Conservation (phyloP, 2,797 vertebrate species). For the Luscinia megarhynchos region DNA sequence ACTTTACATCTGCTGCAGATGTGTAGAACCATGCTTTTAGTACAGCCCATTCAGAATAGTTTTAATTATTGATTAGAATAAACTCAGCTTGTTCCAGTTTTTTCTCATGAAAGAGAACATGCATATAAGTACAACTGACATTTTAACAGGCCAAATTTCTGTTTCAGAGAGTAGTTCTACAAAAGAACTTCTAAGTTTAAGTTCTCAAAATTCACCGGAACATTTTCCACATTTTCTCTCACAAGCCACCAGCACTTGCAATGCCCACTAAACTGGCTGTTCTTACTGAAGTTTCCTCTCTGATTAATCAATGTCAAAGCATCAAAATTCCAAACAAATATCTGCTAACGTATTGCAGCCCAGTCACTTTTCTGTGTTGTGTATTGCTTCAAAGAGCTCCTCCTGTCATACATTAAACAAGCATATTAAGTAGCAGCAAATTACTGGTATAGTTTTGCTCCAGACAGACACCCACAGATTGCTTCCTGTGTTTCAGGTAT, state of each 20-base stretch:
- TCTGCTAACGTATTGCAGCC: neutral
- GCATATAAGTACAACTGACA: neutral
- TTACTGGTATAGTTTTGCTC: neutral
- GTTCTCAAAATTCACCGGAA: neutral
- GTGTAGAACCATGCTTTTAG: neutral
- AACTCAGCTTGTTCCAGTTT: conserved; percentile 5
- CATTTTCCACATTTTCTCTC: neutral
- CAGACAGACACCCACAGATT: neutral
- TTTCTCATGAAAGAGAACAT: neutral
- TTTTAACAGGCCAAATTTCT: neutral
- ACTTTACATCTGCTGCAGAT: neutral
- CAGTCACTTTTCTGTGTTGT: neutral
- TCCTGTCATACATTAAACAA: neutral
- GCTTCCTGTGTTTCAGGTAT: neutral
- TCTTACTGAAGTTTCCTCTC: neutral
- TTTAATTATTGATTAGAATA: conserved; percentile 34
- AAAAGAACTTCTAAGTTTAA: neutral
- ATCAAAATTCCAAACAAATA: neutral
- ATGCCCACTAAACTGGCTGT: neutral
- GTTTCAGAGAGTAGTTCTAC: neutral
- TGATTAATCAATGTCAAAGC: neutral
- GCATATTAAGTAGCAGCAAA: neutral
- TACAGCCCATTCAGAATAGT: neutral
- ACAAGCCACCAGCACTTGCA: neutral
- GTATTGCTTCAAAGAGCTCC: neutral